A percentile compares a stretch with the other conserved stretches of the same genome.
phyloP scores from a whole-genome alignment of 2,113 vertebrate species.

The Perccottus glenii region DNA sequence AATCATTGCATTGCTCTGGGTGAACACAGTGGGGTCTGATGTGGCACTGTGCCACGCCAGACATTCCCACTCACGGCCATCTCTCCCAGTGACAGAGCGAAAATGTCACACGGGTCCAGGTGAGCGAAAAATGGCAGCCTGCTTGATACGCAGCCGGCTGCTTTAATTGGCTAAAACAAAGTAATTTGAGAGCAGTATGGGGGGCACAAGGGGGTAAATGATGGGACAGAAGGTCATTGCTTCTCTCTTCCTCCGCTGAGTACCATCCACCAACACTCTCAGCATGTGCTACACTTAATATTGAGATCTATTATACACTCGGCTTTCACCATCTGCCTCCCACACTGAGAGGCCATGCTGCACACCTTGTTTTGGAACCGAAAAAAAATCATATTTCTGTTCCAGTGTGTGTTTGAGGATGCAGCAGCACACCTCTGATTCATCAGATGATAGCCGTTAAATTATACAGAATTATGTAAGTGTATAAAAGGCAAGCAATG shows the following conservation, averaged over 20 bases:
- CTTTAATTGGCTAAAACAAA: conserved; percentile 86
- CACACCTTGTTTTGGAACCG: conserved; percentile 50
- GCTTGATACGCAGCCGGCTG: conserved; percentile 77
- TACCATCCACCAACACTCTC: conserved; percentile 78
- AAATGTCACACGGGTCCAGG: conserved; percentile 74
- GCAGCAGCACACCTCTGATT: conserved; percentile 39
- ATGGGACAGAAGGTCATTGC: conserved; percentile 83
- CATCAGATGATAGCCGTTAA: conserved; percentile 27
- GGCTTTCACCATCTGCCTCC: conserved; percentile 79
- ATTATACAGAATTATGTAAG: conserved; percentile 49
- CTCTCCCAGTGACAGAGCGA: conserved; percentile 71
- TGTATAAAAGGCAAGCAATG: conserved; percentile 28
- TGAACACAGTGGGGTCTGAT: conserved; percentile 53
- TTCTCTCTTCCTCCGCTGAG: conserved; percentile 75
- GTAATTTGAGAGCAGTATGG: conserved; percentile 80
- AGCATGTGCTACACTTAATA: conserved; percentile 81
- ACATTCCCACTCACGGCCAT: conserved; percentile 56
- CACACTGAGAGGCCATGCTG: conserved; percentile 58
- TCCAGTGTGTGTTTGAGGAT: conserved; percentile 9
- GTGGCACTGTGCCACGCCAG: conserved; percentile 56
- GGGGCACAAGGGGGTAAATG: conserved; percentile 80
- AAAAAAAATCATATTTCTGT: conserved; percentile 18
- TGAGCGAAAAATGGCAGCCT: conserved; percentile 75
- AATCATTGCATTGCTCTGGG: conserved; percentile 63
- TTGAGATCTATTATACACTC: conserved; percentile 81